Evolutionary conservation across 1,140 invertebrate species (phyloP).

Genomic region (Wiebesia pumilae): DNA sequence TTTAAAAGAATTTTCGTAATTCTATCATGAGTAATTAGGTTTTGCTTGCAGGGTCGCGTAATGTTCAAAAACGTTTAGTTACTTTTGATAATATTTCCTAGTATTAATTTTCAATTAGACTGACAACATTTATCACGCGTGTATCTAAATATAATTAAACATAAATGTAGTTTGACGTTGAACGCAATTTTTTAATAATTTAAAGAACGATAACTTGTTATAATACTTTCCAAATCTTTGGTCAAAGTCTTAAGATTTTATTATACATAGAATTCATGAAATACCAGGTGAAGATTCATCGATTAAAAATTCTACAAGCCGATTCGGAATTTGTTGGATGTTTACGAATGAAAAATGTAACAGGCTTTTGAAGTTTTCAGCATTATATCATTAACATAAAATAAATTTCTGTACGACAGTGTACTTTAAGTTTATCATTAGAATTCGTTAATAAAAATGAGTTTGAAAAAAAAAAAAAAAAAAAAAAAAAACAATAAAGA

Average conservation of each 20-base stretch:
- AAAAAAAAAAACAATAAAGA: background rate
- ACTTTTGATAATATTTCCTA: too few species aligned
- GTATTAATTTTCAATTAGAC: too few species aligned
- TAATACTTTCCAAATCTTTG: background rate
- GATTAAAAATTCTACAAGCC: background rate
- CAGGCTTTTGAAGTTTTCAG: background rate
- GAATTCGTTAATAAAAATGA: background rate
- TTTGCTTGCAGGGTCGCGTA: too few species aligned
- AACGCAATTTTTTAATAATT: background rate
- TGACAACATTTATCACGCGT: too few species aligned
- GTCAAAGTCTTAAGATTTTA: background rate
- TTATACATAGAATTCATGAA: too few species aligned
- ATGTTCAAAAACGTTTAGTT: too few species aligned
- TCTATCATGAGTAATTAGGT: too few species aligned
- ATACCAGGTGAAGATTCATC: background rate
- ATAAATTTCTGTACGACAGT: background rate
- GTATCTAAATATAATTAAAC: too few species aligned
- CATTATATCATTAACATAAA: background rate
- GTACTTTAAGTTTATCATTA: background rate
- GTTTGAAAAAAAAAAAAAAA: constrained; percentile 13
- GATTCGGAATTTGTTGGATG: background rate
- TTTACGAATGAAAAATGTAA: too few species aligned
- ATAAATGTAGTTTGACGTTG: background rate
- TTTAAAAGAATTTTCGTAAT: too few species aligned
- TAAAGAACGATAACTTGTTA: background rate